Evolutionary conservation across 2,888 invertebrate genomes (phyloP), one percentile per base, ranked within the genome.

Genomic region (Nowickia ferox): DNA sequence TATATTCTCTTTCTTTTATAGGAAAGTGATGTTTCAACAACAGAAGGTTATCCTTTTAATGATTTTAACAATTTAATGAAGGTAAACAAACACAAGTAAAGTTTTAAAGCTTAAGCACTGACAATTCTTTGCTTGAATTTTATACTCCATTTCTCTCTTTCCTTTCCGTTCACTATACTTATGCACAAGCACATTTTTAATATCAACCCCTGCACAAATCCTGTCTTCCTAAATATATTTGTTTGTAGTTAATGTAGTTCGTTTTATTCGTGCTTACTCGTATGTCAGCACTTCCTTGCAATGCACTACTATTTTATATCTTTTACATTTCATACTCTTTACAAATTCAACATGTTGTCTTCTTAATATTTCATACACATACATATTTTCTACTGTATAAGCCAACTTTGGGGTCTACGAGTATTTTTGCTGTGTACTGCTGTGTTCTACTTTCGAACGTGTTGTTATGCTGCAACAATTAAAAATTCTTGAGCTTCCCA

Each of bases 1-100:
- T 72, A n/a, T 66, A 5, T 80, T 84, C 51, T 78, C 42, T 69
- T 66, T 53, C 30, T 30, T 72, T 71, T 82, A 72, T 88, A 95
- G 95, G 94, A 93, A 84, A 95, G 95, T 92, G 95, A 95, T 91
- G 95, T 94, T 88, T 95, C 95, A 38, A 94, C 94, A 40, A 94
- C 94, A 87, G 95, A 95, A 90, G 90, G 93, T 82, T 92, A 94
- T 91, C 95, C 95, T 78, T 95, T 94, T 90, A 95, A 95, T 91
- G 95, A 95, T 91, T 94, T 95, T 94, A 94, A 94, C 91, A 94
- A 94, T 90, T 93, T 95, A 88, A 94, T 95, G 90, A 93, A 93
- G 93, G 95, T 95, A 94, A 92, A 71, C 65, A 94, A 92, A 71
- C 65, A 13, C n/a, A 55, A 42, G 55, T 46, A 30, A 44, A 61